Conservation (phyloP, 2,888 invertebrate species). For the Esperia sulphurella region DNA sequence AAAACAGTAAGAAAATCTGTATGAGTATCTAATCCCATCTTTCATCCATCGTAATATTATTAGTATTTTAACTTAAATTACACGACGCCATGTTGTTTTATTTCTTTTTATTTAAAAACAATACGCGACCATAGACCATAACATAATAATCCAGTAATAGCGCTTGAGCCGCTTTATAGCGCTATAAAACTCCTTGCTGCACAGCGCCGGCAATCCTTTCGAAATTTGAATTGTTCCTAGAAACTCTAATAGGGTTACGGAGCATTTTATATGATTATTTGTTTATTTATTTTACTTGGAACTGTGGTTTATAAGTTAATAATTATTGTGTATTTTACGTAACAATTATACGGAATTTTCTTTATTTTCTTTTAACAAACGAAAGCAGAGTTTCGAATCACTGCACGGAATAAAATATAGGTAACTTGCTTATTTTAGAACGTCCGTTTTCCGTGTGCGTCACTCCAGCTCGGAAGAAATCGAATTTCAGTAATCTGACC, state of each 20-base stretch:
- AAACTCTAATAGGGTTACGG: slow-evolving; percentile 40
- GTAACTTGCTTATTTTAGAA: no score
- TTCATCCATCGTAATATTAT: no score
- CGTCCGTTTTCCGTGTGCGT: no score
- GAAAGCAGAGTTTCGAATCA: no score
- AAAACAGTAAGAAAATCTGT: no score
- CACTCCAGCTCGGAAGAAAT: no score
- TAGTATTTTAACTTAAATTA: no score
- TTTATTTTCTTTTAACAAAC: neutral
- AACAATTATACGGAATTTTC: neutral
- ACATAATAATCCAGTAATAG: slow-evolving; percentile 15
- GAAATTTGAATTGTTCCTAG: slow-evolving; percentile 39
- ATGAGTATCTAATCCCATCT: no score
- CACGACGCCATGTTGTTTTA: no score
- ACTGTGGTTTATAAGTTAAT: slow-evolving; percentile 21
- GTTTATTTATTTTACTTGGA: slow-evolving; percentile 42
- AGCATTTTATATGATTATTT: slow-evolving; percentile 31
- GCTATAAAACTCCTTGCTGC: slow-evolving; percentile 10
- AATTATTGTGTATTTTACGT: slow-evolving; percentile 12
- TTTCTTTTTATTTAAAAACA: neutral
- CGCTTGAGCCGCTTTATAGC: slow-evolving; percentile 11
- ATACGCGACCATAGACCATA: slow-evolving; percentile 3
- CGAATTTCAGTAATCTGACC: no score
- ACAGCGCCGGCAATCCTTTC: slow-evolving; percentile 28
- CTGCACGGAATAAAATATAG: no score